Conservation (phyloP, 1,140 invertebrate species). For the Saccostrea echinata region DNA sequence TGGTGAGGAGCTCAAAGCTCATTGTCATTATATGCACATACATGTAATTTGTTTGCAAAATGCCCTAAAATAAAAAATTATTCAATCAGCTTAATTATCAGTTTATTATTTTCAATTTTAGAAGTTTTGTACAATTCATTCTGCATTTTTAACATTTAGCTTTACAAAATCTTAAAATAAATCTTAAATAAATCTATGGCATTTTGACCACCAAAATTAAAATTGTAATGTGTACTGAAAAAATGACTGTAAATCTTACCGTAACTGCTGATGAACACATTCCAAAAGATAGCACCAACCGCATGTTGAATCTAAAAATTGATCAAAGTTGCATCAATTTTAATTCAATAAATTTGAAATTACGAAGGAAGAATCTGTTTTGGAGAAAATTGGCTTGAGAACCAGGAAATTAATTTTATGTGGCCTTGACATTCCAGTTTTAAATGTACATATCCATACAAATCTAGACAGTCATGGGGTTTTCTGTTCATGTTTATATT, state of each 20-base stretch:
- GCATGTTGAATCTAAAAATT: conserved; percentile 77
- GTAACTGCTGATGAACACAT: conserved; percentile 80
- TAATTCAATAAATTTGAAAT: background rate
- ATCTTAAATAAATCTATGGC: no score
- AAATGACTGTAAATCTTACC: conserved; percentile 63
- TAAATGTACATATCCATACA: background rate
- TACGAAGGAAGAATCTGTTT: background rate
- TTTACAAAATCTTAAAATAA: no score
- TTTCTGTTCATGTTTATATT: background rate
- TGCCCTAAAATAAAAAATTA: no score
- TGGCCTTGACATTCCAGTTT: background rate
- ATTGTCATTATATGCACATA: no score
- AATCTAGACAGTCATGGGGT: background rate
- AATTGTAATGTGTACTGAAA: no score
- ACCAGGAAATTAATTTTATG: background rate
- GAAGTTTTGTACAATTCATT: no score
- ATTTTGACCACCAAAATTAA: no score
- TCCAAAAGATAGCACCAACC: conserved; percentile 80
- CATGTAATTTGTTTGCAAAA: no score
- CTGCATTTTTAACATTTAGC: no score
- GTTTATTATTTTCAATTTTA: no score
- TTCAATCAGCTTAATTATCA: no score
- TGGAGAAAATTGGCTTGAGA: background rate
- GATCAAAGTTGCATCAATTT: background rate
- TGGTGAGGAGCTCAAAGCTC: no score